Conservation (phyloP, 2,113 vertebrate species). For the Macroglossus sobrinus region DNA sequence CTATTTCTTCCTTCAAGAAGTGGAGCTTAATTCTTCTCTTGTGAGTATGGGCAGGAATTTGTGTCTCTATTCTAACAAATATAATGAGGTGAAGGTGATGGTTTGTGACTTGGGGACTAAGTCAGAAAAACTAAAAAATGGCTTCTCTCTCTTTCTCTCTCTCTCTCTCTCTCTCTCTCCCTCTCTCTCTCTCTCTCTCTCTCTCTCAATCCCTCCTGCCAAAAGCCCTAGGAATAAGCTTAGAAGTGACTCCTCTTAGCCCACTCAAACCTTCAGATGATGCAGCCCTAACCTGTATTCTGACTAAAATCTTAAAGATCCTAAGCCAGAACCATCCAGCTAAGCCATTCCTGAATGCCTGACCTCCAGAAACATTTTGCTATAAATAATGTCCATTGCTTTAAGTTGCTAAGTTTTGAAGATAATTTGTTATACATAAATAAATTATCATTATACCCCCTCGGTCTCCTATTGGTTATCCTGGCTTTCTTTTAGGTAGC, state of each 20-base stretch:
- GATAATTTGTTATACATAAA: neutral
- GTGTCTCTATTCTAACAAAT: neutral
- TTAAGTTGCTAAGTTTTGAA: neutral
- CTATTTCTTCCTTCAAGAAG: neutral
- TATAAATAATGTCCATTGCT: neutral
- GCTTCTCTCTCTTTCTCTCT: neutral
- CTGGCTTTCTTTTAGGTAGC: neutral
- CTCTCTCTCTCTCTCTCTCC: too few species aligned
- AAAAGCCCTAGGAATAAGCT: neutral
- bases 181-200: neutral
- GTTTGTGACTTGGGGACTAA: neutral
- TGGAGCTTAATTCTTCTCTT: neutral
- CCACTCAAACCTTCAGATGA: neutral
- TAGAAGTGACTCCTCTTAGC: neutral
- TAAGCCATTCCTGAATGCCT: neutral
- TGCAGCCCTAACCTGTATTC: accelerated
- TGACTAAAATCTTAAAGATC: neutral
- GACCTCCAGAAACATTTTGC: neutral
- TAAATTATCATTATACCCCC: neutral
- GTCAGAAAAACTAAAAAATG: neutral
- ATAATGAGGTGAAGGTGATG: neutral
- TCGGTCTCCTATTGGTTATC: neutral
- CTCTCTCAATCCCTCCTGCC: neutral
- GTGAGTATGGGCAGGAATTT: neutral
- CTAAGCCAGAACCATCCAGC: neutral